Percentiles rank a stretch among this genome's conserved stretches.
Conservation (phyloP, 1,140 invertebrate genomes). For the Delia radicum region DNA sequence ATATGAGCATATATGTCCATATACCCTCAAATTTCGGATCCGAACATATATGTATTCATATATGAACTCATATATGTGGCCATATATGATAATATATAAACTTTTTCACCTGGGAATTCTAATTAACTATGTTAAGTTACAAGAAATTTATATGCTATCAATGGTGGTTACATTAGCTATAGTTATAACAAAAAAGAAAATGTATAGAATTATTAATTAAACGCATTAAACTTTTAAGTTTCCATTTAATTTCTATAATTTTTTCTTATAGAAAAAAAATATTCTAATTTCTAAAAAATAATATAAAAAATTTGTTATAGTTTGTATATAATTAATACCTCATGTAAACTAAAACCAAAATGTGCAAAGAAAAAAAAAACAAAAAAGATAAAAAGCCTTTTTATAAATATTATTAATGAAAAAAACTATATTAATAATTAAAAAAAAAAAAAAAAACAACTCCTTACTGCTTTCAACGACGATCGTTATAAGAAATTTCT, state of each 20-base stretch:
- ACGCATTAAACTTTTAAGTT: no score
- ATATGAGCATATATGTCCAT: no score
- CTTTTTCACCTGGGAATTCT: no score
- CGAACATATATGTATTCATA: no score
- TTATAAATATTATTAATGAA: background rate
- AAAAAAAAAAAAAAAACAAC: background rate
- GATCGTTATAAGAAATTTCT: background rate
- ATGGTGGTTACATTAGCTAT: background rate
- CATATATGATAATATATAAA: no score
- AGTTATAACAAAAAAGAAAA: no score
- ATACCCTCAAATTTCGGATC: no score
- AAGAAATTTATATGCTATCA: no score
- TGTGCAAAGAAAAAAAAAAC: background rate
- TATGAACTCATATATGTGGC: no score
- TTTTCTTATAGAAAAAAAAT: conserved; percentile 1
- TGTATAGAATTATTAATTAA: no score
- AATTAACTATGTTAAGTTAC: no score
- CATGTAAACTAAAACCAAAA: conserved; percentile 1
- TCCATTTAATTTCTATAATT: background rate
- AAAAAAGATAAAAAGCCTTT: background rate
- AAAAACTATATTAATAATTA: background rate
- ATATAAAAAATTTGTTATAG: background rate
- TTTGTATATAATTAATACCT: background rate
- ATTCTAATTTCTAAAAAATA: background rate
- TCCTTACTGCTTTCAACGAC: background rate